Base-by-base conservation (phyloP, 2,888 invertebrate species). In the Epinotia brunnichana region DNA sequence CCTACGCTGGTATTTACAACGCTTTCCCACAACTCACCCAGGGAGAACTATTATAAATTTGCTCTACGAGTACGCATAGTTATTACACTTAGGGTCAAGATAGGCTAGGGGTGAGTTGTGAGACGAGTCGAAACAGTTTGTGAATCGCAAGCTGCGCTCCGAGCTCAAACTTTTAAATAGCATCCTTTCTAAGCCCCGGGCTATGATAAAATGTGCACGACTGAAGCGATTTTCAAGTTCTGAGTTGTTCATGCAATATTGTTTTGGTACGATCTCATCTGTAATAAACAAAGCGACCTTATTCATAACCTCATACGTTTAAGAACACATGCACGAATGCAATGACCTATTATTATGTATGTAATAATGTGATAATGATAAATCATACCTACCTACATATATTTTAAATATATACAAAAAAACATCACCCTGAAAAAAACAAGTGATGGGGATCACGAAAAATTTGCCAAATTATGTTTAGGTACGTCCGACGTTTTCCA, bases 131-230 rank as follows among this genome's bases (percentile, higher is more conserved):
- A n/a, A n/a, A n/a, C n/a, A n/a, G 7, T 15, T n/a, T 48, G 15
- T 48, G n/a, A 48, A 48, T 48, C 1, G n/a, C n/a, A n/a, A n/a
- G 48, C 7, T 48, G 54, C 56, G 73, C 73, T 69, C 79, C 77
- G 76, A 79, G 80, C 79, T 76, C 76, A 82, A 87, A 87, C 81
- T 87, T 87, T 84, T 82, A 85, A 86, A 82, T 83, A 83, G 82
- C 84, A 81, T 83, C 81, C 84, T 86, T 81, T 81, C 82, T 82
- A 85, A 87, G 81, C 87, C 87, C 80, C 76, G 76, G 80, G 80
- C 83, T 86, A 87, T 84, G 85, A 85, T 86, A 84, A 85, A 87
- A 84, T 84, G 80, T 84, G 83, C 76, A 74, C 75, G 78, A 81
- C 76, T 82, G 80, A 74, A 75, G 76, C 82, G 79, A 84, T 85